These are phyloP conservation scores for Ophthalmolycus amberensis DNA, from an alignment of 2,113 vertebrate genomes.

Conservation along the genomic window DNA sequence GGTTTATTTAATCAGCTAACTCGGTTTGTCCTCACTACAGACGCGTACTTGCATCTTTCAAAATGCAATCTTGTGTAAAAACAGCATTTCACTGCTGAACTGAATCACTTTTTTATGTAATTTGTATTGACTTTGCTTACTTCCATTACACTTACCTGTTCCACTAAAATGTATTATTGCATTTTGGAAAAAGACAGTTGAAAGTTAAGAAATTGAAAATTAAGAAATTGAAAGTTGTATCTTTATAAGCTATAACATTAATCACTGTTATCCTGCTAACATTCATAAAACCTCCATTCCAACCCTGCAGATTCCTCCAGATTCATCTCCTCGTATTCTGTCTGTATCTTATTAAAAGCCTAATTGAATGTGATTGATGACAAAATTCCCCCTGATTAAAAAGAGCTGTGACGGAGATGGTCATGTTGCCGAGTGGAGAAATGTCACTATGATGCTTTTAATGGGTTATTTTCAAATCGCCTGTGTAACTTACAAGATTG, in stretches of 20 bases:
- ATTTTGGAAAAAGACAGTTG: slow-evolving; percentile 23
- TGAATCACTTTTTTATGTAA: slow-evolving; percentile 34
- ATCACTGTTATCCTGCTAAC: slow-evolving; percentile 58
- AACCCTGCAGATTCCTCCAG: slow-evolving; percentile 48
- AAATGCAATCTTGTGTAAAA: slow-evolving; percentile 37
- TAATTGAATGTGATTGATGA: slow-evolving; percentile 81
- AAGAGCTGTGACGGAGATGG: slow-evolving; percentile 65
- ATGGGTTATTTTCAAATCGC: slow-evolving; percentile 78
- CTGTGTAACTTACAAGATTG: slow-evolving; percentile 77
- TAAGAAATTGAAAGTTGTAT: slow-evolving; percentile 32
- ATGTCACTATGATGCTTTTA: slow-evolving; percentile 73
- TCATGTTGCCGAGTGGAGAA: slow-evolving; percentile 66
- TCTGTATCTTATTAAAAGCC: slow-evolving; percentile 69
- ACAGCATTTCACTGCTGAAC: slow-evolving; percentile 10
- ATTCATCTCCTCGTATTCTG: slow-evolving; percentile 63
- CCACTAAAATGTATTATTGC: slow-evolving; percentile 15
- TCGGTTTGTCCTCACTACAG: slow-evolving; percentile 20
- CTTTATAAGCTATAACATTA: slow-evolving; percentile 49
- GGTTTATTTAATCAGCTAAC: slow-evolving; percentile 12
- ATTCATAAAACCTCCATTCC: slow-evolving; percentile 55
- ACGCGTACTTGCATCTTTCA: slow-evolving; percentile 13
- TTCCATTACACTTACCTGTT: slow-evolving; percentile 18
- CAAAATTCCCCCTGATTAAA: slow-evolving; percentile 71
- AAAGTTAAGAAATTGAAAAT: slow-evolving; percentile 44
- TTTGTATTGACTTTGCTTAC: slow-evolving; percentile 33